A percentile compares a stretch with the other conserved stretches of the same genome.
phyloP scores from a whole-genome alignment of 2,888 invertebrate genomes.

The Platynereis dumerilii region DNA sequence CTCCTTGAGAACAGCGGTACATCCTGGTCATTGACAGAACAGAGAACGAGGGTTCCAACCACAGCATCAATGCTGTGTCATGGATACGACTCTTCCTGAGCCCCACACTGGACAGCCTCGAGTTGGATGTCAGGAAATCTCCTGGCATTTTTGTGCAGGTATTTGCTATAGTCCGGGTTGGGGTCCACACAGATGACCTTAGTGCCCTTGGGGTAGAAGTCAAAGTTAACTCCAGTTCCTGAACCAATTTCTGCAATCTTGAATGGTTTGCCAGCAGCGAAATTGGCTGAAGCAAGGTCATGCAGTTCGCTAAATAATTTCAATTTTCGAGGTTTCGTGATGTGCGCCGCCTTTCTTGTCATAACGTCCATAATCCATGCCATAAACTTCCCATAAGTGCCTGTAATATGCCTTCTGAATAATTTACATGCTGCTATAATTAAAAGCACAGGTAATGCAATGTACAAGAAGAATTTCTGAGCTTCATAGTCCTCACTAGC shows the following conservation, averaged over 20 bases:
- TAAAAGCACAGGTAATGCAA: too few species aligned
- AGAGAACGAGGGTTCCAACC: constrained; percentile 10
- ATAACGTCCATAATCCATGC: too few species aligned
- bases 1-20: neutral
- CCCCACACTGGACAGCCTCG: neutral
- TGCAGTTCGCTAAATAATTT: too few species aligned
- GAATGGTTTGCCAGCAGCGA: neutral
- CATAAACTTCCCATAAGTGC: too few species aligned
- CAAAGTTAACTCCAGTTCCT: constrained; percentile 12
- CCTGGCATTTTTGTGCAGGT: constrained; percentile 1
- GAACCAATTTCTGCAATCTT: constrained; percentile 12
- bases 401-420: too few species aligned
- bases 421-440: too few species aligned
- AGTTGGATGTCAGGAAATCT: neutral
- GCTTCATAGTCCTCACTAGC: too few species aligned
- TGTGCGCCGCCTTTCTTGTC: too few species aligned
- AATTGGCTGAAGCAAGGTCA: too few species aligned
- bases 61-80: constrained; percentile 10
- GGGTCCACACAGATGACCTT: constrained; percentile 10
- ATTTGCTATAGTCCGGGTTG: neutral
- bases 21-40: constrained; percentile 21
- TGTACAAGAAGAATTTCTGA: too few species aligned
- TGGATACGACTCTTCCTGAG: neutral
- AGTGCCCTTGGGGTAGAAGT: constrained; percentile 3
- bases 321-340: too few species aligned